phyloP scores from a whole-genome alignment of 2,888 invertebrate species.

The Zygogramma bicolorata region DNA sequence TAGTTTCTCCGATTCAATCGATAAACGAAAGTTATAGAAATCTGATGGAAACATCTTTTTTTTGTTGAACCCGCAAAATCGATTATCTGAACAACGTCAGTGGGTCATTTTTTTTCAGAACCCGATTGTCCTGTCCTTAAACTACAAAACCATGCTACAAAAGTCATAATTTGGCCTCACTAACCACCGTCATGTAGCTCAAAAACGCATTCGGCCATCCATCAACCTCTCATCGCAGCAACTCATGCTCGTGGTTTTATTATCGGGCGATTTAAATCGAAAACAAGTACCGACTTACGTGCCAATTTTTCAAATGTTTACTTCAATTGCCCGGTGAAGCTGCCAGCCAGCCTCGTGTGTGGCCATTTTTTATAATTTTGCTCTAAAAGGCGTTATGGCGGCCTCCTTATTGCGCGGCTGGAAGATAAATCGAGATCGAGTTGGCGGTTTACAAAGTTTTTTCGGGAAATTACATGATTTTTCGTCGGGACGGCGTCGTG shows the following conservation, averaged over 20 bases:
- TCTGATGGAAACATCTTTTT: no score
- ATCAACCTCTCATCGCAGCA: constrained; percentile 47
- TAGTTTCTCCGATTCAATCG: no score
- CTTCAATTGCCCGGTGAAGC: constrained; percentile 48
- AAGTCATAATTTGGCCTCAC: constrained; percentile 31
- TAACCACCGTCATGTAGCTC: constrained; percentile 49
- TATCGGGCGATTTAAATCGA: constrained; percentile 53
- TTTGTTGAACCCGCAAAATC: no score
- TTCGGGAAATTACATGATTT: constrained; percentile 23
- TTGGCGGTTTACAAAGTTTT: constrained; percentile 24
- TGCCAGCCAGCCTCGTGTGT: constrained; percentile 53
- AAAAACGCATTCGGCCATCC: constrained; percentile 47
- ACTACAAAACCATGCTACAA: neutral
- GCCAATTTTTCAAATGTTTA: constrained; percentile 62
- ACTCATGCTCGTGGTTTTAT: constrained; percentile 35
- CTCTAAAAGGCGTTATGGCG: constrained; percentile 55
- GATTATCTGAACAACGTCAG: no score
- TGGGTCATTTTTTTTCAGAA: neutral
- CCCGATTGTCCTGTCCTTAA: neutral
- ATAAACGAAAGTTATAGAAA: no score
- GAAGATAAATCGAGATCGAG: constrained; percentile 29
- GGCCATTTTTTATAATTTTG: constrained; percentile 50
- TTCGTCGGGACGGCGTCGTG: constrained; percentile 22
- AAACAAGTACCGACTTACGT: constrained; percentile 58
- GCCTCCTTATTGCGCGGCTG: constrained; percentile 42